Percentiles rank a stretch among this genome's conserved stretches.
These are phyloP conservation scores for Cepaea nemoralis DNA, from an alignment of 1,140 invertebrate species.

Conservation along the genomic window DNA sequence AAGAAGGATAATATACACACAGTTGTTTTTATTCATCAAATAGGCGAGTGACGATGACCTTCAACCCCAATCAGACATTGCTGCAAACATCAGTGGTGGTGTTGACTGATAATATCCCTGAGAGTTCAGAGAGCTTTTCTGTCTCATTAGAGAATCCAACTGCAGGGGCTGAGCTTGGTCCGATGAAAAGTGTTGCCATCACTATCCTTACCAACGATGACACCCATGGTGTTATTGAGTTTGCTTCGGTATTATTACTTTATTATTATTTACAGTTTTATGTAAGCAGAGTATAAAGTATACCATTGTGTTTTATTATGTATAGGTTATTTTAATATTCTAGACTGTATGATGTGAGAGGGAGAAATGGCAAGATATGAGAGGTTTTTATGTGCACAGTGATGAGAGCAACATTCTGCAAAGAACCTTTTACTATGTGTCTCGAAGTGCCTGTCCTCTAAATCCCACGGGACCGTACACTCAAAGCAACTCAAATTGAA, in stretches of 20 bases:
- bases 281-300: too few species aligned
- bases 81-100: constrained; percentile 57
- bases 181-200: constrained; percentile 54
- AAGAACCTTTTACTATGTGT: too few species aligned
- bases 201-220: constrained; percentile 69
- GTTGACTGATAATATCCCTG: constrained; percentile 63
- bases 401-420: too few species aligned
- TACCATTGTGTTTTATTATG: too few species aligned
- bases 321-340: too few species aligned
- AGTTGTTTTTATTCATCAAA: not conserved
- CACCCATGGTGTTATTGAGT: constrained; percentile 68
- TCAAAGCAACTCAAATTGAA: too few species aligned
- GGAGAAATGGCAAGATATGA: too few species aligned
- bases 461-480: too few species aligned
- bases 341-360: too few species aligned
- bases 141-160: constrained; percentile 56
- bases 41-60: constrained; percentile 64
- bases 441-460: too few species aligned
- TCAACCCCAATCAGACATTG: constrained; percentile 55
- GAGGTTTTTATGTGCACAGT: too few species aligned
- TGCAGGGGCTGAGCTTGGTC: constrained; percentile 63
- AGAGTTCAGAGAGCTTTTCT: constrained; percentile 67
- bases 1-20: not conserved
- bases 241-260: constrained; percentile 46
- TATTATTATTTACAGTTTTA: too few species aligned